These are phyloP conservation scores for Harpalus rubripes DNA, from an alignment of 2,888 invertebrate species.

Conservation along the genomic window DNA sequence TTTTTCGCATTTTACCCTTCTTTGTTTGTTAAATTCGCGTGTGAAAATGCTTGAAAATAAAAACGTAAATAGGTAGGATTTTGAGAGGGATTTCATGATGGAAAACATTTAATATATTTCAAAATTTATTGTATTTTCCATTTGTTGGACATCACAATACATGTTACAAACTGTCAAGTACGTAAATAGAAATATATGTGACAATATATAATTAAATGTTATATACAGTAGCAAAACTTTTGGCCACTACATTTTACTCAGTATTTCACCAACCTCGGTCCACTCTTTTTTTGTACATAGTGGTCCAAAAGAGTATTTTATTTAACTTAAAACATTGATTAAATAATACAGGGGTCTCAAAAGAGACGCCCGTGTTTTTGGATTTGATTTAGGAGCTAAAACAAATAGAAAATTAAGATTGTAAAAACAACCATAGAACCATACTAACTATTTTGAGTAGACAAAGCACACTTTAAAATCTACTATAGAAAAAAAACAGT, in stretches of 20 bases:
- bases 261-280: slow-evolving; percentile 35
- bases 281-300: slow-evolving; percentile 55
- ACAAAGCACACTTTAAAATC: no score
- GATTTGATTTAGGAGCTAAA: no score
- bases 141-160: slow-evolving; percentile 67
- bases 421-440: no score
- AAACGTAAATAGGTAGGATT: slow-evolving; percentile 31
- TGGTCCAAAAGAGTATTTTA: slow-evolving; percentile 46
- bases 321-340: slow-evolving; percentile 17
- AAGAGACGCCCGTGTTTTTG: no score
- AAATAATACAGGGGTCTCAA: no score
- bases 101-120: slow-evolving; percentile 48
- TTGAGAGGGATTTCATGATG: not conserved
- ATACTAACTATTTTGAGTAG: no score
- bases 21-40: not conserved
- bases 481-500: no score
- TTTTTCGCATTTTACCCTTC: not conserved
- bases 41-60: not conserved
- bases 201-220: slow-evolving; percentile 66
- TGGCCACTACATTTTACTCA: slow-evolving; percentile 64
- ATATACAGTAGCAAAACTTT: slow-evolving; percentile 67
- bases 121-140: slow-evolving; percentile 67
- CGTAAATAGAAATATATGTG: slow-evolving; percentile 68
- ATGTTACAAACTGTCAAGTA: slow-evolving; percentile 67
- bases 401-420: no score